phyloP scores from a whole-genome alignment of 2,797 vertebrate species.

The Lagorchestes hirsutus region DNA sequence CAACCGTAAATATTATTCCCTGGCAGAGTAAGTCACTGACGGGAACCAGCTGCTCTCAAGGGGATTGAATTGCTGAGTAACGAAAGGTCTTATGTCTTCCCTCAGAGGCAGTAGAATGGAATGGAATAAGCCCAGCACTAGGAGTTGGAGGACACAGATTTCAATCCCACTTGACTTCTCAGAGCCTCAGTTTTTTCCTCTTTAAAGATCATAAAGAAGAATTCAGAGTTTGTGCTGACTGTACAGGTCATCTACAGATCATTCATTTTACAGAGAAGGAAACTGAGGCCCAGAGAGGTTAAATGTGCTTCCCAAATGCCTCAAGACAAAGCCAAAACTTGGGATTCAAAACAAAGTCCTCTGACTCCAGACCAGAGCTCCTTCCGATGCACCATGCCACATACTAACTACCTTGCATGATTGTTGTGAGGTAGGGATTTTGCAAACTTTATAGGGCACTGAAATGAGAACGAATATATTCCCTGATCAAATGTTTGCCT shows the following conservation, averaged over 20 bases:
- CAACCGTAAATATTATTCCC: background rate
- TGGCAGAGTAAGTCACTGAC: constrained; percentile 52
- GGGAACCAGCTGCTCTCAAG: constrained; percentile 56
- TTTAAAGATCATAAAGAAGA: background rate
- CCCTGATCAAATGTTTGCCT: constrained; percentile 16
- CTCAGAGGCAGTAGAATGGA: background rate
- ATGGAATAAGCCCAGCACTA: background rate
- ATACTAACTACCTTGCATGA: background rate
- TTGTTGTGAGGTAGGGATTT: background rate
- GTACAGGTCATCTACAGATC: background rate
- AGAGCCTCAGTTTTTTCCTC: background rate
- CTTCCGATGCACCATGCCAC: background rate
- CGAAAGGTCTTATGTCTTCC: constrained; percentile 12
- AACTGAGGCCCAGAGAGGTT: background rate
- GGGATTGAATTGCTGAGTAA: constrained; percentile 52
- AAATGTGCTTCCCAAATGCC: background rate
- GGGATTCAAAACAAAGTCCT: background rate
- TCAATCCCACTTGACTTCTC: background rate
- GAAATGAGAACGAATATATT: background rate
- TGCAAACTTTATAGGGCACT: background rate
- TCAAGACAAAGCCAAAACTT: background rate
- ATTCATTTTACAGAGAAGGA: background rate
- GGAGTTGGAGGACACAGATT: background rate
- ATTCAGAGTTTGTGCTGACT: background rate
- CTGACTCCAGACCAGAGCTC: background rate